Evolutionary conservation across 2,888 invertebrate genomes (phyloP), one percentile per base, ranked within the genome.

Genomic region (Catocala nupta): DNA sequence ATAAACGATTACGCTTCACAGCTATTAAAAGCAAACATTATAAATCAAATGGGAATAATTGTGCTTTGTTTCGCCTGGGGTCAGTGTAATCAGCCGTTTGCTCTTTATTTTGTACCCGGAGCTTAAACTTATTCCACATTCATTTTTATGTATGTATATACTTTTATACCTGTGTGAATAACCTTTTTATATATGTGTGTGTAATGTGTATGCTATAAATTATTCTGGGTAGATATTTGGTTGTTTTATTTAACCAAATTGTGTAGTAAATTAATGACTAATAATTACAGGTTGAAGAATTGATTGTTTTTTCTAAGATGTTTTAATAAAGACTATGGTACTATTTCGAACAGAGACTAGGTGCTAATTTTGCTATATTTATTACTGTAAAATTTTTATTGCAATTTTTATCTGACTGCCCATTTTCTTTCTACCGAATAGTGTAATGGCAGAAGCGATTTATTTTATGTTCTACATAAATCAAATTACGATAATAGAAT

Each of bases 11-110:
- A 88, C 79, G 80, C 81, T 85, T 81, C 80, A 77, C 80, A 80
- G 85, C 84, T 88, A 88, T 88, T 88, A 88, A 87, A 85, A 87
- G 84, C 87, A 89, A 89, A 90, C 88, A 88, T 86, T 88, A 89
- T 90, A 89, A 89, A 90, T 90, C 90, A 89, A 83, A 87, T 79
- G 75, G 60, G 87, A 90, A 91, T 89, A 90, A 90, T 89, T 87
- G 85, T 85, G 89, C 87, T 90, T 90, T 91, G 90, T 91, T 90
- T 89, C 82, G 92, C 92, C 91, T 70, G 85, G 78, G 91, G 91
- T 90, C 88, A 90, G 86, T 88, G 87, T 91, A 91, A 92, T 92
- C 91, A 90, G 84, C 79, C 83, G 82, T 77, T 71, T 70, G 80
- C 81, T 86, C 84, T 89, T 85, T 85, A 85, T 87, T 85, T 87